Evolutionary conservation across 2,113 vertebrate species (phyloP).

Genomic region (Osmerus mordax): DNA sequence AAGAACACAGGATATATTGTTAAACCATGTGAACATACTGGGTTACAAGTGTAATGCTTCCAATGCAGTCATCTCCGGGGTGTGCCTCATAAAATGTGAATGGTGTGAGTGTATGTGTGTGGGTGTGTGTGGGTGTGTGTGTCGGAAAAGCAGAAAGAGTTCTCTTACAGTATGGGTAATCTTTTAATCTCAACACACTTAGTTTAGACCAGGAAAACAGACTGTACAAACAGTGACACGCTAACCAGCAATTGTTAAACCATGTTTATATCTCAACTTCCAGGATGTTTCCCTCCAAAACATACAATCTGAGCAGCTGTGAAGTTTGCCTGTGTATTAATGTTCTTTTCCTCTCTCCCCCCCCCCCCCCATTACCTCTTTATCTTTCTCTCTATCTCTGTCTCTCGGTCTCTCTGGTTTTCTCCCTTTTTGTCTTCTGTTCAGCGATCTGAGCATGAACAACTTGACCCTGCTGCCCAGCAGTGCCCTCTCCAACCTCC

Average conservation of each 20-base stretch:
- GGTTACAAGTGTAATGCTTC: neutral
- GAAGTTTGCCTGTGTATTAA: no score
- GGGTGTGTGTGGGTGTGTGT: neutral
- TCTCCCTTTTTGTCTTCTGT: neutral
- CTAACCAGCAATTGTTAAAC: no score
- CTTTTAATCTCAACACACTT: no score
- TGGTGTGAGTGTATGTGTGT: neutral
- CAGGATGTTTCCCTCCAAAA: no score
- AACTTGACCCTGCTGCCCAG: neutral
- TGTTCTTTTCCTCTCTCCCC: neutral
- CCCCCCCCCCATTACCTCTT: neutral
- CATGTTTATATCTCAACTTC: no score
- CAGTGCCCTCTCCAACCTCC: neutral
- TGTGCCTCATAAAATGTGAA: neutral
- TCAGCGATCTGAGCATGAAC: conserved; percentile 4
- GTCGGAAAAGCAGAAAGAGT: no score
- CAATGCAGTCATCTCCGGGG: conserved; percentile 1
- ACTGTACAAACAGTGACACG: no score
- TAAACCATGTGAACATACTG: neutral
- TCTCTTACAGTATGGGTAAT: no score
- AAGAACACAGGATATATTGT: neutral
- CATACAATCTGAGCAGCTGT: no score
- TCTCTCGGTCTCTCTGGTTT: neutral
- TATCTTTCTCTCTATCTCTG: neutral
- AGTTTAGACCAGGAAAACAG: no score